Percentiles rank a stretch among this genome's conserved stretches.
Conservation (phyloP, 23 tunicate species). For the Ciona savignyi region DNA sequence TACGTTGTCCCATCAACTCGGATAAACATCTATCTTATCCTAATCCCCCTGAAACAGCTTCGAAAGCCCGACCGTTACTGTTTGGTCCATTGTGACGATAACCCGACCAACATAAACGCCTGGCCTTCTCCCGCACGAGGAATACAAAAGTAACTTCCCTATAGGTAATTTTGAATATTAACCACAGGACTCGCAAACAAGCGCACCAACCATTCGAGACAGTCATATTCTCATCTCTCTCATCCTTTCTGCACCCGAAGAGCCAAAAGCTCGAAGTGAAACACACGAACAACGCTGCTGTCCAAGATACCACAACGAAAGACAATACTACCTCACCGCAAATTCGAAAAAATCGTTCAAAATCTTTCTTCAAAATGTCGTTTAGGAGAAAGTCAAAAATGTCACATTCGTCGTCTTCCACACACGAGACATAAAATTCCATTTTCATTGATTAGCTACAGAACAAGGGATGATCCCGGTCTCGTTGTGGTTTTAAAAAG, state of each 20-base stretch:
- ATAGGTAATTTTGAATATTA: no score
- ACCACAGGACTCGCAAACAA: constrained; percentile 41
- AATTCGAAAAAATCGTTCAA: constrained; percentile 10
- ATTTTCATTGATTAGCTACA: no score
- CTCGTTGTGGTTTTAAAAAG: no score
- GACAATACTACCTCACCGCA: not conserved
- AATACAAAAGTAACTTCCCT: no score
- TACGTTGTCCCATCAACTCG: no score
- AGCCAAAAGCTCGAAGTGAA: constrained; percentile 6
- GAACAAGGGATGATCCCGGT: no score
- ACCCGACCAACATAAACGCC: no score
- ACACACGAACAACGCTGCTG: not conserved
- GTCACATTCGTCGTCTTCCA: not conserved
- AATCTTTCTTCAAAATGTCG: constrained; percentile 15
- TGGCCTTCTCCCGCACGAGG: no score
- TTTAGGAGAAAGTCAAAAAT: not conserved
- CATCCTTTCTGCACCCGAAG: constrained; percentile 70
- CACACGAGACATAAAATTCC: not conserved
- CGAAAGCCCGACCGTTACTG: no score
- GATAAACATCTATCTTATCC: no score
- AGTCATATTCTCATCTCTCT: constrained; percentile 72
- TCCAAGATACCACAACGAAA: not conserved
- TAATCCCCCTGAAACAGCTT: no score
- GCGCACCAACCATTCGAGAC: constrained; percentile 89
- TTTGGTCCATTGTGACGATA: no score